A percentile compares a stretch with the other conserved stretches of the same genome.
phyloP scores from a whole-genome alignment of 2,113 vertebrate species.

The Gambusia holbrooki region DNA sequence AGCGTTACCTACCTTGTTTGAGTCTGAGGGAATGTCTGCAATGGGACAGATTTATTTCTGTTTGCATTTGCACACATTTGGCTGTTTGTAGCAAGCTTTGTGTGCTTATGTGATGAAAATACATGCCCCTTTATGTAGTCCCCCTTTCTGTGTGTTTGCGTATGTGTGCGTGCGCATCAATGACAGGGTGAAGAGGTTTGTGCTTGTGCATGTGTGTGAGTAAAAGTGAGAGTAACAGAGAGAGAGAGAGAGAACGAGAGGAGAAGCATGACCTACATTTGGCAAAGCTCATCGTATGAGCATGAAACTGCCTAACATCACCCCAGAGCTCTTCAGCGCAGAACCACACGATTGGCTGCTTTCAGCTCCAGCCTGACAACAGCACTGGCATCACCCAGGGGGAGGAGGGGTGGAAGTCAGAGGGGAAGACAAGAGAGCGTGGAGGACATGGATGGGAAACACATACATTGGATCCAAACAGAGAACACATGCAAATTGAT shows the following conservation, averaged over 20 bases:
- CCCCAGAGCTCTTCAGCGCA: slow-evolving; percentile 74
- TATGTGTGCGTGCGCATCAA: slow-evolving; percentile 10
- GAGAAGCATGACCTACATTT: slow-evolving; percentile 83
- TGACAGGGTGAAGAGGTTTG: slow-evolving; percentile 11
- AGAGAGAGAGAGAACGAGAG: slow-evolving; percentile 47
- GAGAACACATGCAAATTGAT: slow-evolving; percentile 49
- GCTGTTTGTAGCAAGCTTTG: slow-evolving; percentile 5
- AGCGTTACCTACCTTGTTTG: slow-evolving; percentile 25
- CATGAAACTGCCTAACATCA: slow-evolving; percentile 82
- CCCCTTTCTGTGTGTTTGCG: slow-evolving; percentile 16
- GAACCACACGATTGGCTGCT: slow-evolving; percentile 75
- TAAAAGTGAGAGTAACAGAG: slow-evolving; percentile 27
- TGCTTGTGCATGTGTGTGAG: slow-evolving; percentile 32
- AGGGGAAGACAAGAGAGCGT: slow-evolving; percentile 25
- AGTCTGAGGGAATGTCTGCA: slow-evolving; percentile 14
- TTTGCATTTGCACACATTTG: slow-evolving; percentile 20
- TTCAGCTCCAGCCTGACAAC: slow-evolving; percentile 75
- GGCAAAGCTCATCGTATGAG: slow-evolving; percentile 78
- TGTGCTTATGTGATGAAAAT: slow-evolving; percentile 14
- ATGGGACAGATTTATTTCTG: slow-evolving; percentile 20
- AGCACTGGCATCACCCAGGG: slow-evolving; percentile 77
- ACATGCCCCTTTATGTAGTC: slow-evolving; percentile 23
- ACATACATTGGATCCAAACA: slow-evolving; percentile 68
- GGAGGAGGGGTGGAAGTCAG: slow-evolving; percentile 60
- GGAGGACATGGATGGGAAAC: slow-evolving; percentile 56